Conservation (phyloP, 2,113 vertebrate species). For the Lophura nycthemera region DNA sequence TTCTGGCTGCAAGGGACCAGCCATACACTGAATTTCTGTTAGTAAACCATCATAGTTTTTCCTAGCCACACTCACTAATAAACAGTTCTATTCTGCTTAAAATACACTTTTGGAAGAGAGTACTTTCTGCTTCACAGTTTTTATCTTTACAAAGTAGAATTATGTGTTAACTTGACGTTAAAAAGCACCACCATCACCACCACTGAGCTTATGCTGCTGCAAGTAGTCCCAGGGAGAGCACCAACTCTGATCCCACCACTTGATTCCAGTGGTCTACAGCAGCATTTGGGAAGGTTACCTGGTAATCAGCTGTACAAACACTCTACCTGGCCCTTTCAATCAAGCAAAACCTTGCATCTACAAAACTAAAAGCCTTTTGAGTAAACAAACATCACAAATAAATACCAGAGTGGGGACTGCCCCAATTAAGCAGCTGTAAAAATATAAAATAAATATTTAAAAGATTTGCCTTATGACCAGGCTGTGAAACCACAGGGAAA, state of each 20-base stretch:
- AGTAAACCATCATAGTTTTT: not conserved
- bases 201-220: not conserved
- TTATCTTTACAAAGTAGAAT: slow-evolving; percentile 35
- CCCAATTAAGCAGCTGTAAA: slow-evolving; percentile 58
- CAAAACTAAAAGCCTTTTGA: slow-evolving; percentile 46
- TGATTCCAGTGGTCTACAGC: not conserved
- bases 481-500: slow-evolving; percentile 57
- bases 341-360: not conserved
- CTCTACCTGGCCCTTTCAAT: slow-evolving; percentile 40
- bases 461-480: slow-evolving; percentile 27
- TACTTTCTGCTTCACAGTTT: not conserved
- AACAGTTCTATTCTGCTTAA: slow-evolving; percentile 23
- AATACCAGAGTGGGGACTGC: slow-evolving; percentile 22
- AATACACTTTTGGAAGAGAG: not conserved
- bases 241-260: not conserved
- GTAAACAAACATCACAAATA: slow-evolving; percentile 58
- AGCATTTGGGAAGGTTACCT: slow-evolving; percentile 60
- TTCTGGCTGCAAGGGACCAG: not conserved
- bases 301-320: slow-evolving; percentile 60
- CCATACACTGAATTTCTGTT: not conserved
- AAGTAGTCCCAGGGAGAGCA: not conserved
- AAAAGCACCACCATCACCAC: not conserved
- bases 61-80: not conserved
- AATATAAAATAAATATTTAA: slow-evolving; percentile 28
- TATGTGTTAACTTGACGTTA: not conserved